Evolutionary conservation across 2,113 vertebrate species (phyloP).

Genomic region (Pteruthius melanotis): DNA sequence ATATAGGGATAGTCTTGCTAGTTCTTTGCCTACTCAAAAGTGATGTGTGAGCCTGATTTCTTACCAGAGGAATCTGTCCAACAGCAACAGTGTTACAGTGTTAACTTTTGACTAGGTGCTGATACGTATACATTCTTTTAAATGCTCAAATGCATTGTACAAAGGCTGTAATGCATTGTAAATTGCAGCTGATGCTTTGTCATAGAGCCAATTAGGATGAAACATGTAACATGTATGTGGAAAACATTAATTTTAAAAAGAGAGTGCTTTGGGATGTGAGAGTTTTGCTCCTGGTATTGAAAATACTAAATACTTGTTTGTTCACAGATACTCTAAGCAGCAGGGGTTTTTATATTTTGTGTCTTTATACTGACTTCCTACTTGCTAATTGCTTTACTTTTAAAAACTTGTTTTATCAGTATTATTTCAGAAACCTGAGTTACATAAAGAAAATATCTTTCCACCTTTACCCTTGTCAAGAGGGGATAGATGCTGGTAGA

Average conservation of each 20-base stretch:
- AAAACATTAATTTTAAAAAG: not conserved
- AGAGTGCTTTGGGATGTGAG: not conserved
- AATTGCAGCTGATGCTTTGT: not conserved
- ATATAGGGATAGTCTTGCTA: not conserved
- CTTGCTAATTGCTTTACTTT: not conserved
- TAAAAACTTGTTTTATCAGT: not conserved
- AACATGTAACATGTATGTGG: not conserved
- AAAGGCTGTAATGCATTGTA: not conserved
- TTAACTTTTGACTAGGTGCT: not conserved
- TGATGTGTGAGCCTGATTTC: not conserved
- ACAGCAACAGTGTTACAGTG: not conserved
- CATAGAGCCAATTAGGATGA: not conserved
- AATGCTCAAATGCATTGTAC: not conserved
- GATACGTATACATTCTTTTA: not conserved
- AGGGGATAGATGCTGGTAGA: not conserved
- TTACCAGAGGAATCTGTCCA: not conserved
- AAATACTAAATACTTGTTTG: not conserved
- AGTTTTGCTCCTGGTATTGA: not conserved
- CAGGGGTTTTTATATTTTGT: not conserved
- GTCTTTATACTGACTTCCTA: not conserved
- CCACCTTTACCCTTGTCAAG: not conserved
- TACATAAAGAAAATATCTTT: not conserved
- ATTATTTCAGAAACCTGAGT: not conserved
- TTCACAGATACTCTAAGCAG: not conserved
- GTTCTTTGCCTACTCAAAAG: not conserved